These are phyloP conservation scores for Bufo bufo DNA, from an alignment of 2,113 vertebrate species.

Conservation along the genomic window DNA sequence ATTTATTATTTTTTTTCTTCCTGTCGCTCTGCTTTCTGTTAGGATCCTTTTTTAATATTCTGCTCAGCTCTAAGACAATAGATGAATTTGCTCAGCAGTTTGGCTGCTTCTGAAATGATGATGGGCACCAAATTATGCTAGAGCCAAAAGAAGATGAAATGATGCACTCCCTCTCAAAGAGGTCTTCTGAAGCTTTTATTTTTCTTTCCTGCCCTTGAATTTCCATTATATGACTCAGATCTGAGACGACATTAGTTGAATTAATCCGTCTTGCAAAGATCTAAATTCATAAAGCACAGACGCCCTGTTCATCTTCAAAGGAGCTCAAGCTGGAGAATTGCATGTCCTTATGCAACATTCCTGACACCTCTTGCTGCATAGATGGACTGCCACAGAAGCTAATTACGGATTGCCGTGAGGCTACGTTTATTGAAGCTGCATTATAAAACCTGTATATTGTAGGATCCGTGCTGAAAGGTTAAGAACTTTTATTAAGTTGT, in stretches of 20 bases:
- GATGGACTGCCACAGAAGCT: conserved; percentile 43
- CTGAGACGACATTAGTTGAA: conserved; percentile 45
- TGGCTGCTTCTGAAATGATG: conserved; percentile 53
- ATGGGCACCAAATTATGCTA: conserved; percentile 49
- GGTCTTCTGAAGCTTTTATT: conserved; percentile 46
- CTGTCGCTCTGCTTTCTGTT: conserved; percentile 30
- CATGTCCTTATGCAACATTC: neutral
- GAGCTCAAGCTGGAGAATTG: neutral
- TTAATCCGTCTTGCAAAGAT: conserved; percentile 33
- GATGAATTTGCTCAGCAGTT: conserved; percentile 53
- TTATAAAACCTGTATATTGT: conserved; percentile 55
- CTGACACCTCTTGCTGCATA: neutral
- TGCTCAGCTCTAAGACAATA: conserved; percentile 46
- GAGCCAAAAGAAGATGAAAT: conserved; percentile 46
- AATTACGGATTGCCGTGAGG: conserved; percentile 23
- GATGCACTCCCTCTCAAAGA: conserved; percentile 32
- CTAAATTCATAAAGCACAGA: conserved; percentile 41
- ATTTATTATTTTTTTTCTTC: conserved; percentile 48
- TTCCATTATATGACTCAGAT: conserved; percentile 37
- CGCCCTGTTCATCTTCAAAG: neutral
- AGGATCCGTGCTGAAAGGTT: conserved; percentile 38
- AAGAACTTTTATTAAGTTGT: conserved; percentile 46
- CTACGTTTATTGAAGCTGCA: conserved; percentile 29
- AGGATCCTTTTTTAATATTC: conserved; percentile 48
- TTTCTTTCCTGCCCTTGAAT: conserved; percentile 51